Percentiles rank a stretch among this genome's conserved stretches.
Evolutionary conservation across 92 coral and sea anemone species (phyloP).

Genomic region (Anthopleura xanthogrammica): DNA sequence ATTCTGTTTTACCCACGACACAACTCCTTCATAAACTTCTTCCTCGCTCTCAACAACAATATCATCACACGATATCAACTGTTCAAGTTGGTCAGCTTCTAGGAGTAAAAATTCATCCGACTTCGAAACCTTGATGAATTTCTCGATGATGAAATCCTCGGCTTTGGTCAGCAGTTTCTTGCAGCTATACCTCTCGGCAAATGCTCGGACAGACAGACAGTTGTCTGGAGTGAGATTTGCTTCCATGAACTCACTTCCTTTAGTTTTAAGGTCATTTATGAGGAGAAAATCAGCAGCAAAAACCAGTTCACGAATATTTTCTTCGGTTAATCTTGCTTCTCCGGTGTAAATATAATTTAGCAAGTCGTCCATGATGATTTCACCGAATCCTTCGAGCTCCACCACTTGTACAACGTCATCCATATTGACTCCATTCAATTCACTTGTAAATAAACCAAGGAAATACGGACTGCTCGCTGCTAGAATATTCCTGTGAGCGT

Average conservation of each 20-base stretch:
- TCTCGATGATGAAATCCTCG: slow-evolving; percentile 62
- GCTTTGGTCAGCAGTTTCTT: slow-evolving; percentile 66
- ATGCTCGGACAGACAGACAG: slow-evolving; percentile 81
- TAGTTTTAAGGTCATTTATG: slow-evolving; percentile 65
- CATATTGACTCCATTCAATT: slow-evolving; percentile 71
- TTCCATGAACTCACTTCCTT: slow-evolving; percentile 75
- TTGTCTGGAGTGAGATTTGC: slow-evolving; percentile 67
- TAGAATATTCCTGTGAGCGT: slow-evolving; percentile 86
- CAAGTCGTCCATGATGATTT: slow-evolving; percentile 79
- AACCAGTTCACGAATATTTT: slow-evolving; percentile 84
- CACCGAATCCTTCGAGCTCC: slow-evolving; percentile 67
- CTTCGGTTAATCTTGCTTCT: slow-evolving; percentile 60
- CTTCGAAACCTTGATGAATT: slow-evolving; percentile 82
- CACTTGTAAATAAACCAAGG: slow-evolving; percentile 82
- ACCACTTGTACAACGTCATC: slow-evolving; percentile 41
- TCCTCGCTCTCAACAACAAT: slow-evolving; percentile 72
- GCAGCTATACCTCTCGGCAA: slow-evolving; percentile 87
- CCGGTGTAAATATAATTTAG: slow-evolving; percentile 86
- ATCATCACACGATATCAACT: slow-evolving; percentile 75
- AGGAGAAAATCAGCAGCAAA: slow-evolving; percentile 85
- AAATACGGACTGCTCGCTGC: slow-evolving; percentile 88
- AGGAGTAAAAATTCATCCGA: slow-evolving; percentile 76
- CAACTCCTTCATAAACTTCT: slow-evolving; percentile 84
- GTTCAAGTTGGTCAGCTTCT: slow-evolving; percentile 56
- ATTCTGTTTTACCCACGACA: slow-evolving; percentile 90